Conservation (phyloP, 2,888 invertebrate species). For the Oasisia sp. region DNA sequence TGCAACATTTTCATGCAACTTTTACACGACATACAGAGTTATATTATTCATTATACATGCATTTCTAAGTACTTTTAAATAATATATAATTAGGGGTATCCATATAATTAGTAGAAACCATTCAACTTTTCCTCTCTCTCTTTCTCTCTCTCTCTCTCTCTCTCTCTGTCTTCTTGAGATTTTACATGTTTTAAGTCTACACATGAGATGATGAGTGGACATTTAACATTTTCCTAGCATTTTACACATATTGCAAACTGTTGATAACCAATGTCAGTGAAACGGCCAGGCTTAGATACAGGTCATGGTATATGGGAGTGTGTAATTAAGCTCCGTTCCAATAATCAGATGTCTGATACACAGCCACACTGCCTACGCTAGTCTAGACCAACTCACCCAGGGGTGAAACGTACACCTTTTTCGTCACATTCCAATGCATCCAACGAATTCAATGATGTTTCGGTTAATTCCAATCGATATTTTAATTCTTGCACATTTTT, state of each 20-base stretch:
- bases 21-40: too few species aligned
- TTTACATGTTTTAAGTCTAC: too few species aligned
- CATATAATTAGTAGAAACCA: neutral
- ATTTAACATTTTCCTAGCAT: too few species aligned
- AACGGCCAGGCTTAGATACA: neutral
- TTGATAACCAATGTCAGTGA: too few species aligned
- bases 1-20: too few species aligned
- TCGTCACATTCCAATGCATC: neutral
- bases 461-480: constrained; percentile 3
- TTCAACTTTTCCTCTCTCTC: neutral
- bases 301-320: neutral
- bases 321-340: neutral
- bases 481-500: constrained; percentile 13
- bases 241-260: too few species aligned
- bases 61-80: too few species aligned
- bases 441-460: constrained; percentile 12
- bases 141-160: neutral
- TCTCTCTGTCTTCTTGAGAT: neutral
- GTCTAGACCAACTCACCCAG: neutral
- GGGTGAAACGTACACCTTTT: neutral
- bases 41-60: too few species aligned
- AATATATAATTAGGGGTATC: too few species aligned
- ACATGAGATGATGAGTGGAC: too few species aligned
- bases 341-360: neutral
- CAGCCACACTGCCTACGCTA: neutral